Conservation (phyloP, 2,797 vertebrate genomes). For the Graptemys geographica region DNA sequence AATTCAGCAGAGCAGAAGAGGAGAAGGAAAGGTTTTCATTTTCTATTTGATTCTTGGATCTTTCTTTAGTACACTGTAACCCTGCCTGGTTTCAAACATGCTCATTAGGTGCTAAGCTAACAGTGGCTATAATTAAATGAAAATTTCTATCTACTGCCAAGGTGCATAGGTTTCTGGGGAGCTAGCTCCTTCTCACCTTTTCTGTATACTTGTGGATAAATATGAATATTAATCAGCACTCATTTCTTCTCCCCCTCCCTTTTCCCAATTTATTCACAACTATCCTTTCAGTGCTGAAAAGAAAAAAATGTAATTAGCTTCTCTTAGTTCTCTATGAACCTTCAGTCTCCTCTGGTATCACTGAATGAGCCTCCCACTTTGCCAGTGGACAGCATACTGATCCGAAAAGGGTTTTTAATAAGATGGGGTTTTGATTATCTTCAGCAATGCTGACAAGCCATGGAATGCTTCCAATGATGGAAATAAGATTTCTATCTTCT, state of each 20-base stretch:
- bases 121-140: conserved; percentile 69
- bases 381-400: conserved; percentile 50
- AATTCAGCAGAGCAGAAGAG: conserved; percentile 36
- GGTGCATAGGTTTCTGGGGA: conserved; percentile 67
- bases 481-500: conserved; percentile 13
- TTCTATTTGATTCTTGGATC: conserved; percentile 40
- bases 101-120: conserved; percentile 62
- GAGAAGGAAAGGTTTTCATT: conserved; percentile 46
- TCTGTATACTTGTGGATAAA: conserved; percentile 64
- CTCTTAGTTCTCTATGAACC: neutral
- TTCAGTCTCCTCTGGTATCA: conserved; percentile 51
- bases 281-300: conserved; percentile 58
- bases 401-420: conserved; percentile 53
- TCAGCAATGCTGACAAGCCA: conserved; percentile 43
- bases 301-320: conserved; percentile 71
- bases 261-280: conserved; percentile 66
- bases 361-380: conserved; percentile 55
- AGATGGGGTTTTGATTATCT: conserved; percentile 15
- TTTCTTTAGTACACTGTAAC: conserved; percentile 14
- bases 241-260: conserved; percentile 20
- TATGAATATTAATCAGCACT: conserved; percentile 72
- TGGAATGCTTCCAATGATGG: neutral
- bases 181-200: conserved; percentile 71
- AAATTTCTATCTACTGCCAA: conserved; percentile 65
- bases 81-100: conserved; percentile 48